Percentiles rank a stretch among this genome's conserved stretches.
These are phyloP conservation scores for Lordiphosa stackelbergi DNA, from an alignment of 1,140 invertebrate species.

Conservation along the genomic window DNA sequence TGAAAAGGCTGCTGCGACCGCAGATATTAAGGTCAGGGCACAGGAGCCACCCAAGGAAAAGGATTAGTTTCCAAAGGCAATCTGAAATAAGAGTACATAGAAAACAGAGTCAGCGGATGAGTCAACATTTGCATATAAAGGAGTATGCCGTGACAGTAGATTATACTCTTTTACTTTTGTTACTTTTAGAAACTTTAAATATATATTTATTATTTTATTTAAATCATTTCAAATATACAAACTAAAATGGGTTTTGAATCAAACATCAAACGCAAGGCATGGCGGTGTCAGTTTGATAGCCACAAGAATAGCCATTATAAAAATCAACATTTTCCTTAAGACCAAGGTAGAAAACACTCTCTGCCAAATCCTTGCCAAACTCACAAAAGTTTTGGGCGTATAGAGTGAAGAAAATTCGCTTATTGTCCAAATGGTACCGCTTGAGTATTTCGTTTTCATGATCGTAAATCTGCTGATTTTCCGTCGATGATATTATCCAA, in stretches of 20 bases:
- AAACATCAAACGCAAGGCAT: constrained; percentile 39
- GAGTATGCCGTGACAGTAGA: too few species aligned
- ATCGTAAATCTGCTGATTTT: constrained; percentile 50
- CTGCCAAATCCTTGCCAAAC: constrained; percentile 67
- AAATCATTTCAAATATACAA: background rate
- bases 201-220: constrained; percentile 1
- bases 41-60: constrained; percentile 3
- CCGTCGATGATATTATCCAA: constrained; percentile 30
- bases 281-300: constrained; percentile 37
- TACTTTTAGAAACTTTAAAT: too few species aligned
- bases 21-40: constrained; percentile 21
- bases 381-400: constrained; percentile 74
- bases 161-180: too few species aligned
- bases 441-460: constrained; percentile 57
- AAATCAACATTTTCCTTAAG: constrained; percentile 66
- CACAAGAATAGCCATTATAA: constrained; percentile 55
- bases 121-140: too few species aligned
- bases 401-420: constrained; percentile 63
- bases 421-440: constrained; percentile 53
- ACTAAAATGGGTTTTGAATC: too few species aligned
- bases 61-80: background rate
- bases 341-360: constrained; percentile 65
- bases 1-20: constrained; percentile 17
- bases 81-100: too few species aligned
- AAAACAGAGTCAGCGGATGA: too few species aligned